Conservation (phyloP, 1,140 invertebrate genomes). For the Diorhabda carinulata region DNA sequence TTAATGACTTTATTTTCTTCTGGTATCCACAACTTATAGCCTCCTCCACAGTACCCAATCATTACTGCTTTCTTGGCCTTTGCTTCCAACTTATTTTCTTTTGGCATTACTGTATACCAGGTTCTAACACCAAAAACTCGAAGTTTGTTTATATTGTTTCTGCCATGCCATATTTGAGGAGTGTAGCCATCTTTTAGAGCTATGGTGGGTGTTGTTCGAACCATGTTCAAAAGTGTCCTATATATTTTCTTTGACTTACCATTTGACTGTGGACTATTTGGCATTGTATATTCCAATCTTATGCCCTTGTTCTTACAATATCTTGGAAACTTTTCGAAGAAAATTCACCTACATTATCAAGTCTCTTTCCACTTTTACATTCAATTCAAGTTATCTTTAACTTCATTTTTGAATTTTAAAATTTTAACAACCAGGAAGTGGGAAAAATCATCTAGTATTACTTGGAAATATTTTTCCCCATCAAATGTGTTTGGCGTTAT, state of each 20-base stretch:
- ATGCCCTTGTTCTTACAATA: slow-evolving; percentile 34
- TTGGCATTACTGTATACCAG: slow-evolving; percentile 10
- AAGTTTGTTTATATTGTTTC: slow-evolving; percentile 17
- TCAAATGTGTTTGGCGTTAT: background rate
- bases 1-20: too few species aligned
- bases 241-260: slow-evolving; percentile 51
- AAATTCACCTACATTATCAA: slow-evolving; percentile 30
- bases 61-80: slow-evolving; percentile 14
- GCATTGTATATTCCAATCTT: slow-evolving; percentile 29
- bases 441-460: too few species aligned
- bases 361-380: too few species aligned
- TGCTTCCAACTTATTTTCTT: too few species aligned
- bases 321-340: slow-evolving; percentile 27
- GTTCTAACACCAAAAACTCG: slow-evolving; percentile 19
- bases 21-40: slow-evolving; percentile 38
- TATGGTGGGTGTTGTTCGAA: slow-evolving; percentile 33
- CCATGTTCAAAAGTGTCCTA: slow-evolving; percentile 48
- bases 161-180: slow-evolving; percentile 8
- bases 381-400: too few species aligned
- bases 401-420: too few species aligned
- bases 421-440: too few species aligned
- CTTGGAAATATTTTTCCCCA: too few species aligned
- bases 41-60: slow-evolving; percentile 1
- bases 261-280: slow-evolving; percentile 52
- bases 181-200: slow-evolving; percentile 10